Base-by-base conservation (phyloP, 2,888 invertebrate species). In the Leucophenga montana region DNA sequence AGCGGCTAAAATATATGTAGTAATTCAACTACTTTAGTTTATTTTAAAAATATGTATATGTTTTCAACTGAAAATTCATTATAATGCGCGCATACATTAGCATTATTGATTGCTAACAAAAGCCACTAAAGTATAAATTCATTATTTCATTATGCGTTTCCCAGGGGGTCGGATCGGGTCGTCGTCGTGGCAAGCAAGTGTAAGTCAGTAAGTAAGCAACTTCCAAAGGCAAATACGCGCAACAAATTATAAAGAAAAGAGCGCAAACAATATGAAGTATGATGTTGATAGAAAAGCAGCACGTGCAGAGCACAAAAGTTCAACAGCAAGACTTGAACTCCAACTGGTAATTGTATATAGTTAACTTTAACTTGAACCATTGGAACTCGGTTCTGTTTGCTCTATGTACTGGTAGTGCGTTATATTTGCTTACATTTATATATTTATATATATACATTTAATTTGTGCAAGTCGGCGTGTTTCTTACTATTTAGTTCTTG, bases 141-240 rank as follows among this genome's bases (percentile, higher is more conserved):
- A 27, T 56, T 56, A 56, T 56, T 56, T 56, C 9, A 56, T 56
- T 56, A 53, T 18, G 53, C 53, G 48, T 13, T 13, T 53, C 16
- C 39, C 39, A 39, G 39, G 8, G 9, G 39, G 39, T 39, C 27
- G 27, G n/a, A n/a, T 39, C 11, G 39, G 3, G 27, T 27, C 27
- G 27, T 27, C 27, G 27, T 27, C 27, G 4, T 27, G 27, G 27
- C 27, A 27, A 27, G 4, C 4, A 27, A 27, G 27, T 27, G 4
- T 27, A 27, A 27, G 27, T 27, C 27, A 39, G 39, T 39, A 11
- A 39, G 11, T 39, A n/a, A 53, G 53, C 18, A 53, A 53, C 53
- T 18, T 53, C 18, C 14, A 20, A 6, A 39, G 11, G 11, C 33
- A 33, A 33, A 33, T 33, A 33, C 33, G 33, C 33, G 33, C 33